These are phyloP conservation scores for Tetramorium bicarinatum DNA, from an alignment of 2,888 invertebrate genomes.

Conservation along the genomic window DNA sequence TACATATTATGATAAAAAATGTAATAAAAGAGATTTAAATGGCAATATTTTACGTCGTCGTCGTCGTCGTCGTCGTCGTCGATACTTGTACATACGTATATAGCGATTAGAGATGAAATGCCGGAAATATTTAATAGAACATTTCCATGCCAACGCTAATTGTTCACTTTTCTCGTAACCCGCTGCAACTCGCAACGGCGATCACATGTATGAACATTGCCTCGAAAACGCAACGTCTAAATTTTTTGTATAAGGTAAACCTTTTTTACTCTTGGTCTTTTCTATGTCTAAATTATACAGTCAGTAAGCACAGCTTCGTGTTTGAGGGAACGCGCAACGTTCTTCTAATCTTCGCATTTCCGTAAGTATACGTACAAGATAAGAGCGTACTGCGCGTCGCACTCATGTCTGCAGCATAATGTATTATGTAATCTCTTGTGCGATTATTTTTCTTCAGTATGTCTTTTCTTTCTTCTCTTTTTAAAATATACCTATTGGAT, in stretches of 20 bases:
- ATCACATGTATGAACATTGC: slow-evolving; percentile 20
- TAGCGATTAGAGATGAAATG: neutral
- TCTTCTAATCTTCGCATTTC: slow-evolving; percentile 18
- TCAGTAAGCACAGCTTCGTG: neutral
- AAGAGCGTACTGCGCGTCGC: neutral
- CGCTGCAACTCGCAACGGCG: neutral
- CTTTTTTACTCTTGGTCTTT: slow-evolving; percentile 4
- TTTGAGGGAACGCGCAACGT: neutral
- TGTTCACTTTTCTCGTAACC: slow-evolving; percentile 11
- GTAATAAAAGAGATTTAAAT: neutral
- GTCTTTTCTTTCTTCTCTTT: neutral
- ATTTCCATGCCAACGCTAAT: slow-evolving; percentile 49
- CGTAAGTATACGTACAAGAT: slow-evolving; percentile 31
- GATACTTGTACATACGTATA: neutral
- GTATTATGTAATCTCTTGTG: neutral
- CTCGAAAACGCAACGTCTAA: slow-evolving; percentile 27
- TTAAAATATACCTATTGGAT: neutral
- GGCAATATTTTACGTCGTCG: neutral
- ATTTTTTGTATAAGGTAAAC: slow-evolving; percentile 27
- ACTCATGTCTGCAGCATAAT: neutral
- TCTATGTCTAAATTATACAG: slow-evolving; percentile 18
- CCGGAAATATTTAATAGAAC: slow-evolving; percentile 13
- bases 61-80: slow-evolving; percentile 14
- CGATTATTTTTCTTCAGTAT: neutral
- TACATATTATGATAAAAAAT: slow-evolving; percentile 2